Conservation (phyloP, 2,797 vertebrate genomes). For the Pipistrellus pipistrellus region DNA sequence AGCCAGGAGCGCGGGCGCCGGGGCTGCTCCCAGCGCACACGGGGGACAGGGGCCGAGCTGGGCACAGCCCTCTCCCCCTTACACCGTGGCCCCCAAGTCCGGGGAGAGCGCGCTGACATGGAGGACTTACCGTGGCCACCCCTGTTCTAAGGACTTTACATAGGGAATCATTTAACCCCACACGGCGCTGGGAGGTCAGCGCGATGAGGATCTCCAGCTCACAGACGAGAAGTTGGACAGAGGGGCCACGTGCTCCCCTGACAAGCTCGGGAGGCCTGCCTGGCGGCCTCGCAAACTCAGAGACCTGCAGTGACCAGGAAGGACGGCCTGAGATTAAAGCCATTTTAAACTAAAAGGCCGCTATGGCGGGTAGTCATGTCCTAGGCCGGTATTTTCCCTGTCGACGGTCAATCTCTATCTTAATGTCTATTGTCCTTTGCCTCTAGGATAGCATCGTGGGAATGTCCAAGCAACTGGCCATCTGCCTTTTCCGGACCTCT, state of each 20-base stretch:
- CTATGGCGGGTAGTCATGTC: too few species aligned
- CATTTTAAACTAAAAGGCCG: too few species aligned
- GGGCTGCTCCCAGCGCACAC: not conserved
- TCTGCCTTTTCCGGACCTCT: not conserved
- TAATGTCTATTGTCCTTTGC: not conserved
- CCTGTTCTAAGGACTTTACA: not conserved
- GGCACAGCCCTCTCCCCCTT: not conserved
- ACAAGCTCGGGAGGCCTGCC: too few species aligned
- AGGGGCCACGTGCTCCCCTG: too few species aligned
- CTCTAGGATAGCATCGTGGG: not conserved
- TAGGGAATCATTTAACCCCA: not conserved
- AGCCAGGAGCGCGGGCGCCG: not conserved
- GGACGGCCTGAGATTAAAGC: too few species aligned
- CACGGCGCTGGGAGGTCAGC: not conserved
- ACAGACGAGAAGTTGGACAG: not conserved
- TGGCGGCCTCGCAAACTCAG: too few species aligned
- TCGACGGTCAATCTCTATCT: too few species aligned
- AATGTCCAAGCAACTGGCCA: not conserved
- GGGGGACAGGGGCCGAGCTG: not conserved
- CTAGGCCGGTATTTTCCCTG: too few species aligned
- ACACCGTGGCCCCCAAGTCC: not conserved
- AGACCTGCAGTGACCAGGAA: too few species aligned
- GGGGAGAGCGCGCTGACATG: not conserved
- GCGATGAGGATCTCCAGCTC: not conserved
- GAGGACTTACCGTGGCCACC: not conserved